Percentiles rank a stretch among this genome's conserved stretches.
Evolutionary conservation across 2,113 vertebrate species (phyloP).

Genomic region (Alligator sinensis): DNA sequence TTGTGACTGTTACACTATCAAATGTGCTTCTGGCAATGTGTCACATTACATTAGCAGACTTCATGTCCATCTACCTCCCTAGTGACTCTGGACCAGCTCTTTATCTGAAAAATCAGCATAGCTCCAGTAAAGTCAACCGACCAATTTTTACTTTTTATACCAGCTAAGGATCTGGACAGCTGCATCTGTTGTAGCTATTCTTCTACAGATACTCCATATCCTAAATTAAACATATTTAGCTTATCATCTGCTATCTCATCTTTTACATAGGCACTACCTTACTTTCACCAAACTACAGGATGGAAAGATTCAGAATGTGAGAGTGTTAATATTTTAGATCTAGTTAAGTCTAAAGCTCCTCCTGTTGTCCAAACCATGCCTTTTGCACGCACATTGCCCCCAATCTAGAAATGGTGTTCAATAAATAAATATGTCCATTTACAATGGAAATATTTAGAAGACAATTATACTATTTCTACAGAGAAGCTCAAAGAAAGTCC

Average conservation of each 20-base stretch:
- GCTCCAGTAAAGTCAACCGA: background rate
- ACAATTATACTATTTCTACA: background rate
- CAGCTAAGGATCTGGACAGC: background rate
- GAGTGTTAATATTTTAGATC: background rate
- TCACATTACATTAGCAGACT: background rate
- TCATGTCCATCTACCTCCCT: background rate
- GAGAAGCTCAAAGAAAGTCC: conserved; percentile 7
- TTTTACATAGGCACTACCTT: rapidly evolving
- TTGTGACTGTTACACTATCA: rapidly evolving
- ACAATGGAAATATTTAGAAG: background rate
- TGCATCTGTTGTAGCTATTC: background rate
- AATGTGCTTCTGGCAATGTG: rapidly evolving
- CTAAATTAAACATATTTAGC: background rate
- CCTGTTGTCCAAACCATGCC: rapidly evolving
- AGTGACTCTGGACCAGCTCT: background rate
- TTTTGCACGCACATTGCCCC: background rate
- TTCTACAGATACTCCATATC: rapidly evolving
- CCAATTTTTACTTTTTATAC: rapidly evolving
- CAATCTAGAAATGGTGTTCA: background rate
- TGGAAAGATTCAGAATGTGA: background rate
- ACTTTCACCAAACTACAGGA: background rate
- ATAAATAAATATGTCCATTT: background rate
- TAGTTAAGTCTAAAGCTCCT: background rate
- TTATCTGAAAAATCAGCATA: background rate
- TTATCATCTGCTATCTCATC: background rate